These are phyloP conservation scores for Diacarnus erythraeanus DNA, from an alignment of 37 sponge, comb jelly and placozoan genomes.

Conservation along the genomic window DNA sequence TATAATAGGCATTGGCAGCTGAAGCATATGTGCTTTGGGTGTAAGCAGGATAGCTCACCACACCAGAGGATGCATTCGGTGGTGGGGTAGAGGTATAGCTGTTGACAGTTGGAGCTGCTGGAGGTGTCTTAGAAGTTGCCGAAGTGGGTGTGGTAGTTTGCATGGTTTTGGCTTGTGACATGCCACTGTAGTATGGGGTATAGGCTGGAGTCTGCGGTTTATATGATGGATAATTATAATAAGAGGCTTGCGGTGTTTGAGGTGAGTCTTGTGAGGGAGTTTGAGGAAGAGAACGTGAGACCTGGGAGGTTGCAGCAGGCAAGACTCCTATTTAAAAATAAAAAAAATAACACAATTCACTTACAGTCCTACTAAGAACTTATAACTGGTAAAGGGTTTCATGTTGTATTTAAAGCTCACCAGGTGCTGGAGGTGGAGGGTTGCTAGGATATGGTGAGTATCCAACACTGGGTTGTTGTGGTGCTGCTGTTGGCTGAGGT, in stretches of 20 bases:
- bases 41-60: constrained; percentile 11
- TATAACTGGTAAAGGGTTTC: background rate
- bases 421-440: background rate
- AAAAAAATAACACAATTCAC: no score
- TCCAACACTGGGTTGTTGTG: background rate
- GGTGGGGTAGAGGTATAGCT: background rate
- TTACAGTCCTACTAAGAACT: background rate
- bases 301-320: no score
- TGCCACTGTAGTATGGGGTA: constrained; percentile 9
- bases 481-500: background rate
- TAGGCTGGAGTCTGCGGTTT: background rate
- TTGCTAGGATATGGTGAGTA: constrained; percentile 7
- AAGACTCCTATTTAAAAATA: no score
- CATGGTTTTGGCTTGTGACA: background rate
- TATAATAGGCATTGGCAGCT: constrained; percentile 16
- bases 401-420: background rate
- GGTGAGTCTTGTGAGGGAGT: background rate
- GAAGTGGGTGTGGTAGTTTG: background rate
- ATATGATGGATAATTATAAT: background rate
- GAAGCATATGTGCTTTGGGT: constrained; percentile 4
- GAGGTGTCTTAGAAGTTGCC: background rate
- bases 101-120: background rate
- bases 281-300: background rate
- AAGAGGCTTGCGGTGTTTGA: background rate
- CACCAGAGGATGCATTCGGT: background rate